Evolutionary conservation across 1,140 invertebrate genomes (phyloP), one percentile per base, ranked within the genome.

Genomic region (Zaprionus ornatus): DNA sequence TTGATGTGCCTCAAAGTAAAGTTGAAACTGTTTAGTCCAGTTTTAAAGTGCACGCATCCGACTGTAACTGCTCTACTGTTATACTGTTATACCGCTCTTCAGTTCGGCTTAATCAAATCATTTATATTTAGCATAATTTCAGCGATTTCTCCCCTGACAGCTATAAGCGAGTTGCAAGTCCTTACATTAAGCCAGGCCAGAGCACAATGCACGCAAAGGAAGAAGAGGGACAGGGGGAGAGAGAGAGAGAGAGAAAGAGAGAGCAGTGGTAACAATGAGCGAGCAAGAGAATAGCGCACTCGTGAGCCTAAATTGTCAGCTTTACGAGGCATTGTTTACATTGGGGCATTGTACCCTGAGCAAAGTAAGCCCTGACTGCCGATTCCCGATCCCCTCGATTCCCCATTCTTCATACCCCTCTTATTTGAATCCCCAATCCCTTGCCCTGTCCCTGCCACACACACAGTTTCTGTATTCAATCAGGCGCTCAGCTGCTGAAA

Each of bases 401-500:
- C 35, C 10, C 12, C 9, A 12, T 35, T n/a, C 40, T n/a, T n/a
- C 5, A 17, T 42, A 1, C 2, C 40, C 6, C 13, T 37, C 35
- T 37, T 12, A n/a, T 15, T 13, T 13, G 1, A 15, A 13, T 37
- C 35, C 4, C 35, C 12, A 15, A 35, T n/a, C 17, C 61, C 35
- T 27, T 64, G 27, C n/a, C 45, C 13, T 37, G 35, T 37, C 35
- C 35, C 35, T 37, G 35, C 13, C 35, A 37, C 35, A 37, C 61
- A 65, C 25, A 56, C 37, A 42, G 52, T 42, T 45, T 45, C 27
- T 42, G 54, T 54, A 37, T 56, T 66, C 52, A 66, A 66, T 67
- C 55, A 48, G 37, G n/a, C 35, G 65, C 65, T 56, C 50, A 69
- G 27, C 37, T 56, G 65, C 37, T 29, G 19, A 62, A 62, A 70